Evolutionary conservation across 2,797 vertebrate species (phyloP).

Genomic region (Alcedo quadribrachys): DNA sequence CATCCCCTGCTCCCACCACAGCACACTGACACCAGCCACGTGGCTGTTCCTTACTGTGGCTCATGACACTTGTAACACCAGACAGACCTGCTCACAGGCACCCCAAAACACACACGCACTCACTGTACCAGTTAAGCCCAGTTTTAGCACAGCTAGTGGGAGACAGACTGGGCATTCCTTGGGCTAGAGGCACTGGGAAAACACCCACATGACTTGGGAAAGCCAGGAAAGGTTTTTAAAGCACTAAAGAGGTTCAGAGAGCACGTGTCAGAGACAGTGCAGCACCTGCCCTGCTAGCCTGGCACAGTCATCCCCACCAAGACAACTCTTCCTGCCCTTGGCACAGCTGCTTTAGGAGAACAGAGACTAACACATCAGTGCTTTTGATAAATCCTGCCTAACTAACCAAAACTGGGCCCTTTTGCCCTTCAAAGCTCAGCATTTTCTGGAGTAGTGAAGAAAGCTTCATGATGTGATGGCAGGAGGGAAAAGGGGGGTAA

Average conservation of each 20-base stretch:
- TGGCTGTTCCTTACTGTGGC: neutral
- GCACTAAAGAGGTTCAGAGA: neutral
- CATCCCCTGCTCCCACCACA: neutral
- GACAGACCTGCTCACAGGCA: neutral
- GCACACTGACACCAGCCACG: neutral
- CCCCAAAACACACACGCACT: neutral
- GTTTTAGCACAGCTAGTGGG: neutral
- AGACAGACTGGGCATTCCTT: neutral
- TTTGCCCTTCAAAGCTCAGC: neutral
- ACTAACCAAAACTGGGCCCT: neutral
- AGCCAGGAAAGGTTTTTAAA: neutral
- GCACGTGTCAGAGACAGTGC: accelerated
- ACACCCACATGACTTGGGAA: neutral
- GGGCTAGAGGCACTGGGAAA: neutral
- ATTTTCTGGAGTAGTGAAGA: neutral
- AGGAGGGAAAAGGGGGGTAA: neutral
- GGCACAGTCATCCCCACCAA: neutral
- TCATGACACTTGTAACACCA: neutral
- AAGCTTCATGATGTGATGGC: neutral
- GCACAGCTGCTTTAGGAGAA: neutral
- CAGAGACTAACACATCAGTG: neutral
- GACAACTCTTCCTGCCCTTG: neutral
- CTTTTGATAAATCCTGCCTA: neutral
- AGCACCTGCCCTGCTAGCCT: neutral
- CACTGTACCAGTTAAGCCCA: accelerated